Evolutionary conservation across 2,888 invertebrate species (phyloP), one percentile per base, ranked within the genome.

Genomic region (Pterostichus niger): DNA sequence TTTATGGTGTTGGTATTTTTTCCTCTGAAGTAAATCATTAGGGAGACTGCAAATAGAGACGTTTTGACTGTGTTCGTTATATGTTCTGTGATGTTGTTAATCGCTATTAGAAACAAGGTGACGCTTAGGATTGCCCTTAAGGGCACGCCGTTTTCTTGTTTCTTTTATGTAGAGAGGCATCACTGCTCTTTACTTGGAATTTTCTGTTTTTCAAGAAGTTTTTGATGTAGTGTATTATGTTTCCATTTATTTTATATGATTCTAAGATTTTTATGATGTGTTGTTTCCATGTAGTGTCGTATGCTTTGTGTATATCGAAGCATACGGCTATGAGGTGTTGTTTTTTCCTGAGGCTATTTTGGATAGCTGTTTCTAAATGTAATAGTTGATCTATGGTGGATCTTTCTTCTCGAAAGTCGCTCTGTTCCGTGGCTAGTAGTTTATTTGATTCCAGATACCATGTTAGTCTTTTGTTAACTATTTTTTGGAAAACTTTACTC

Each of bases 91-190:
- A n/a, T n/a, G n/a, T n/a, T n/a, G n/a, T n/a, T 85, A 6, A 85
- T 84, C 11, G 78, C 84, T 17, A 84, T 77, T 13, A 84, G 13
- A 46, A 85, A 85, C 24, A 85, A 17, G 6, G 82, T 84, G 0
- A 84, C 83, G 59, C 84, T 84, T 0, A 84, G 33, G 17, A 84
- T 78, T 17, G 83, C 75, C 3, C 75, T 52, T 13, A 49, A 46
- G 1, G 73, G 46, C 6, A 73, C 46, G 17, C 73, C 73, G 11
- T 73, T 73, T 40, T 73, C 75, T 1, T 73, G 73, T 9, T 5
- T 46, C 17, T 73, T 73, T 73, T 73, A 44, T 13, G 24, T 15
- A 6, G 73, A 73, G 7, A 73, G n/a, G 44, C 46, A 46, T 10
- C 73, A 44, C 44, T 9, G 44, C 9, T 7, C 15, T 40, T 9